A percentile compares a stretch with the other conserved stretches of the same genome.
Conservation (phyloP, 1,140 invertebrate genomes). For the Campoletis sonorensis region DNA sequence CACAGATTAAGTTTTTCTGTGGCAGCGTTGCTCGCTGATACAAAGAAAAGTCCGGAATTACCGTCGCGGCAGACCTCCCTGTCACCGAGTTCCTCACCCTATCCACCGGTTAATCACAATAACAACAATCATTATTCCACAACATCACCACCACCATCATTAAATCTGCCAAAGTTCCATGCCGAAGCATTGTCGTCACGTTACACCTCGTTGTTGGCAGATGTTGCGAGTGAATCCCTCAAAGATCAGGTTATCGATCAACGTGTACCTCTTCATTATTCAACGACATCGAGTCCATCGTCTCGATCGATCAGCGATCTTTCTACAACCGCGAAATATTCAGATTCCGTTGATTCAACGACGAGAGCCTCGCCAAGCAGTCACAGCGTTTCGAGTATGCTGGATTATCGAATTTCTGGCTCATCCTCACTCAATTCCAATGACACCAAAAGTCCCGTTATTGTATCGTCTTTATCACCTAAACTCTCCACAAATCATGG, state of each 20-base stretch:
- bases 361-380: conserved; percentile 35
- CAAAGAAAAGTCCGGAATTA: conserved; percentile 54
- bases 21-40: conserved; percentile 74
- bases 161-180: conserved; percentile 49
- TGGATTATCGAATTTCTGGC: conserved; percentile 37
- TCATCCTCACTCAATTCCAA: background rate
- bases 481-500: conserved; percentile 30
- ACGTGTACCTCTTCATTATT: conserved; percentile 10
- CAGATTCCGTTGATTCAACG: conserved; percentile 27
- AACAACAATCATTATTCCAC: conserved; percentile 23
- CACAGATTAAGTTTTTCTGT: conserved; percentile 75
- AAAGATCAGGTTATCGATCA: conserved; percentile 23
- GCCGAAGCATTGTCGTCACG: conserved; percentile 47
- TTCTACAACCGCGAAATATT: conserved; percentile 35
- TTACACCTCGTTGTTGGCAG: background rate
- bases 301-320: conserved; percentile 29
- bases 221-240: background rate
- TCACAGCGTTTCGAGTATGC: conserved; percentile 45
- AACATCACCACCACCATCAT: conserved; percentile 30
- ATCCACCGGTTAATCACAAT: conserved; percentile 56
- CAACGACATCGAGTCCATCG: conserved; percentile 13
- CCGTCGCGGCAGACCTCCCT: conserved; percentile 34
- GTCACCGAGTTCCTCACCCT: conserved; percentile 57
- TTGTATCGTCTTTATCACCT: conserved; percentile 45
- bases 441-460: conserved; percentile 37